Percentiles rank a stretch among this genome's conserved stretches.
Conservation (phyloP, 2,888 invertebrate species). For the Camponotus fellah region DNA sequence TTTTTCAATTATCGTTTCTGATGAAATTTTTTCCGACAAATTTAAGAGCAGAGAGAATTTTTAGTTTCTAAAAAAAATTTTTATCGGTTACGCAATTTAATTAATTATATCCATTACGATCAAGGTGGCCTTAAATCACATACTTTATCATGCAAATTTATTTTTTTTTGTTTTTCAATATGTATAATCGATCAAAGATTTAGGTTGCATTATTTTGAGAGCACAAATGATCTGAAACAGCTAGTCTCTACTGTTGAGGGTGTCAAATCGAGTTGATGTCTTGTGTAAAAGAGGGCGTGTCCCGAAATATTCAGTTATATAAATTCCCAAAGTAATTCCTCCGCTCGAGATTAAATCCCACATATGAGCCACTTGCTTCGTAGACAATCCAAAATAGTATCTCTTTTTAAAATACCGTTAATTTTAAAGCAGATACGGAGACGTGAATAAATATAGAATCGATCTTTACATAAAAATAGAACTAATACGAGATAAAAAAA, state of each 20-base stretch:
- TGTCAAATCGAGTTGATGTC: slow-evolving; percentile 27
- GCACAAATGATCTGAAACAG: slow-evolving; percentile 18
- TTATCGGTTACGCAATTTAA: not conserved
- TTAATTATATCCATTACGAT: not conserved
- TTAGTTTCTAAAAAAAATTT: not conserved
- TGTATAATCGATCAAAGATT: not conserved
- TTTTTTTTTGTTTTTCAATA: no score
- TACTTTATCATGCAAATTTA: not conserved
- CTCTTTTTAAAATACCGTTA: not conserved
- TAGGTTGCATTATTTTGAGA: slow-evolving; percentile 9
- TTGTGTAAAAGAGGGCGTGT: slow-evolving; percentile 29
- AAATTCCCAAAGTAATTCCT: slow-evolving; percentile 16
- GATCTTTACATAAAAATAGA: not conserved
- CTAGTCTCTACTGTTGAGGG: slow-evolving; percentile 7
- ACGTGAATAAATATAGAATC: not conserved
- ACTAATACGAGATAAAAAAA: not conserved
- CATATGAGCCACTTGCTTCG: not conserved
- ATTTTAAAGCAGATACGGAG: not conserved
- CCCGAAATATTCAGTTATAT: slow-evolving; percentile 41
- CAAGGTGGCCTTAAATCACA: not conserved
- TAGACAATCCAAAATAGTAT: not conserved
- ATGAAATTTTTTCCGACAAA: not conserved
- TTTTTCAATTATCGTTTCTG: not conserved
- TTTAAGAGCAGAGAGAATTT: not conserved
- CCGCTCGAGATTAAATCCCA: slow-evolving; percentile 23